Evolutionary conservation across 1,140 invertebrate genomes (phyloP), one percentile per base, ranked within the genome.

Genomic region (Temnothorax nylanderi): DNA sequence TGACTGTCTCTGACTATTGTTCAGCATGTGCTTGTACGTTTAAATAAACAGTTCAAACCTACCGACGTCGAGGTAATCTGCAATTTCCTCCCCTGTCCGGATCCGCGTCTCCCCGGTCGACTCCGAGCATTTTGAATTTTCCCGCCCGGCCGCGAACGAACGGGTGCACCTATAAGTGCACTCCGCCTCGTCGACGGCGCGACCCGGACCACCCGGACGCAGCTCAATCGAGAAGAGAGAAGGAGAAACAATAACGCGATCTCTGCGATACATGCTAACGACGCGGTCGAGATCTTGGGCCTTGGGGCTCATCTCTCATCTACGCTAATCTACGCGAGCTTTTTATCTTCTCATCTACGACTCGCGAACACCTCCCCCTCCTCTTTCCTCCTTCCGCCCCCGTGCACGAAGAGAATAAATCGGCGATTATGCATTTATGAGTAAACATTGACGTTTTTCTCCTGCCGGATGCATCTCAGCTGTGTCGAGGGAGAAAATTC

Each of bases 11-110:
- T 54, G 47, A 81, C 13, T 81, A 62, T 64, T 54, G 32, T 77
- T 77, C 41, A 60, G n/a, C 54, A 41, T 47, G 13, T 77, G 60
- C 60, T 77, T 77, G 26, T 81, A 71, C 49, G 32, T 81, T 81
- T 71, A 81, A 81, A 81, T 81, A 71, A 81, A 81, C 32, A 41
- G 16, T 77, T 77, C 21, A 77, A 47, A 64, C 3, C 3, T 21
- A 32, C 4, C 37, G 4, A 32, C 2, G 34, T 18, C 18, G 8
- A 41, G 37, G 26, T 26, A 26, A 26, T 26, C 26, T 0, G 26
- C 26, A 26, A 26, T 26, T 26, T 26, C 26, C 26, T 26, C 26
- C 26, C 26, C 26, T 26, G 26, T 26, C 26, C 26, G 26, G 1
- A 26, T 26, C 26, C 26, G 26, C 26, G 26, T 26, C 26, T 26